Evolutionary conservation across 2,888 invertebrate genomes (phyloP).

Genomic region (Spilosoma lubricipeda): DNA sequence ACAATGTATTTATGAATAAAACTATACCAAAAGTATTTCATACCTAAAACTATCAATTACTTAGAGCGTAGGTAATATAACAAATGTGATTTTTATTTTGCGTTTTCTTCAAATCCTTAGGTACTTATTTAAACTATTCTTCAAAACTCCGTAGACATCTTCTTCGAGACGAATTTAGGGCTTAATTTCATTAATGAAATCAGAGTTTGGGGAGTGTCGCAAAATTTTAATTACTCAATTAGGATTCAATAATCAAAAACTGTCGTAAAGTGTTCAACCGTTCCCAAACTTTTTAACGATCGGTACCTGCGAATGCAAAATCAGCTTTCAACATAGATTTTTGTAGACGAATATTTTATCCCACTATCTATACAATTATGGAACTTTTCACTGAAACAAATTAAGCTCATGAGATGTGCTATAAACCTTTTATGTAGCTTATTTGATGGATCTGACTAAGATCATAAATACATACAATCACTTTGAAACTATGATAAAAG

Average conservation of each 20-base stretch:
- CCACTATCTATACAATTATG: not conserved
- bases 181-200: not conserved
- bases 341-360: not conserved
- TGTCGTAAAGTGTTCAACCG: conserved; percentile 29
- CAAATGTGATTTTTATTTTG: not conserved
- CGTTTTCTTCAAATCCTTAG: not conserved
- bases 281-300: conserved; percentile 23
- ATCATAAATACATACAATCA: not conserved
- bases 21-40: not conserved
- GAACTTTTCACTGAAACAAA: not conserved
- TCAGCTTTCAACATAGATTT: not conserved
- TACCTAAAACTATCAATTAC: no score
- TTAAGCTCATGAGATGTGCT: not conserved
- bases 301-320: conserved; percentile 15
- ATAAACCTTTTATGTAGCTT: not conserved
- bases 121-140: no score
- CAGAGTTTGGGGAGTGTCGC: not conserved
- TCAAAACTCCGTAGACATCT: not conserved
- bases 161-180: conserved; percentile 7
- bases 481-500: not conserved
- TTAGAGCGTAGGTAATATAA: not conserved
- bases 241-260: conserved; percentile 41
- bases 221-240: conserved; percentile 34
- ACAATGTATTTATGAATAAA: not conserved
- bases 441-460: not conserved